Evolutionary conservation across 1,140 invertebrate species (phyloP).

Genomic region (Holotrichia oblita): DNA sequence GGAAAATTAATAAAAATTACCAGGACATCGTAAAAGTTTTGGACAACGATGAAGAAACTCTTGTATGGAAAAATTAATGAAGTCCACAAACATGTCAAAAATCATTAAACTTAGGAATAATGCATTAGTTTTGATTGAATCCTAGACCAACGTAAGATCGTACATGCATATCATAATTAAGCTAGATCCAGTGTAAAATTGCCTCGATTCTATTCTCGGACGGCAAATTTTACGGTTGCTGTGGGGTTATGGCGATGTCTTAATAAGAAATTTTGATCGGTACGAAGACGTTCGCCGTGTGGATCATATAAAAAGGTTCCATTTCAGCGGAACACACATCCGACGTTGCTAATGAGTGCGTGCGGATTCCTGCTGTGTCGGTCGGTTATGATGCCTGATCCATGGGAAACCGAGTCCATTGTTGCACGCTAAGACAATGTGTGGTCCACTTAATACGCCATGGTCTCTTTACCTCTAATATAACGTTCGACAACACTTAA

Average conservation of each 20-base stretch:
- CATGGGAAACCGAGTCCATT: slow-evolving; percentile 47
- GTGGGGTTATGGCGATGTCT: neutral
- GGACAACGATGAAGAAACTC: too few species aligned
- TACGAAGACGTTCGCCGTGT: slow-evolving; percentile 14
- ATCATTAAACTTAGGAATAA: too few species aligned
- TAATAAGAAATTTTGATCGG: slow-evolving; percentile 13
- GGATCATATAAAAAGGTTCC: slow-evolving; percentile 31
- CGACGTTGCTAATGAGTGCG: slow-evolving; percentile 55
- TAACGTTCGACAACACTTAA: slow-evolving; percentile 35
- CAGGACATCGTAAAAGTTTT: too few species aligned
- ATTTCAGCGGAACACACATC: slow-evolving; percentile 43
- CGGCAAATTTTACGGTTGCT: neutral
- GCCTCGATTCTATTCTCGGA: too few species aligned
- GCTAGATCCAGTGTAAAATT: too few species aligned
- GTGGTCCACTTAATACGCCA: slow-evolving; percentile 51
- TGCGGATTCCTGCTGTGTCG: slow-evolving; percentile 50
- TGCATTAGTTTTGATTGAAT: too few species aligned
- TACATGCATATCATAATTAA: too few species aligned
- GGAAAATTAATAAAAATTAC: too few species aligned
- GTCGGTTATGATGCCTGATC: slow-evolving; percentile 43
- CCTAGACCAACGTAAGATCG: too few species aligned
- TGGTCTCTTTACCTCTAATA: slow-evolving; percentile 31
- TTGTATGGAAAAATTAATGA: too few species aligned
- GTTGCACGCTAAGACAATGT: slow-evolving; percentile 48
- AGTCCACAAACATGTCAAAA: too few species aligned